These are phyloP conservation scores for Drosophila crucigera DNA, from an alignment of 2,888 invertebrate species.

Conservation along the genomic window DNA sequence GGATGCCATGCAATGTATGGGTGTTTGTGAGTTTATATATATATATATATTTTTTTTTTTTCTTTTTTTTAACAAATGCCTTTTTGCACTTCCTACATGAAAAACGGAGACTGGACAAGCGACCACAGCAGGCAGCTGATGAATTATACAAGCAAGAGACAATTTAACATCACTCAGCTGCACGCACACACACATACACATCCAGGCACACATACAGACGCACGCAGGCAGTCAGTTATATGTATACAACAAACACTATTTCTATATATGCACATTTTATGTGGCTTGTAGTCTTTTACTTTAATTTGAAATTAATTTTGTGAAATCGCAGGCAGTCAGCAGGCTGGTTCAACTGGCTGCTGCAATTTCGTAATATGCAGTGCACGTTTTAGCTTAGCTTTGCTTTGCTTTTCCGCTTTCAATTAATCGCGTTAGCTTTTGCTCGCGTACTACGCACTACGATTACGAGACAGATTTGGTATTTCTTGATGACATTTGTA, in stretches of 20 bases:
- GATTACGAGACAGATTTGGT: conserved; percentile 41
- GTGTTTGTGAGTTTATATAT: conserved; percentile 20
- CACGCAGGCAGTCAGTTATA: background rate
- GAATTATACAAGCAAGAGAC: conserved; percentile 41
- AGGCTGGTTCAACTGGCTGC: conserved; percentile 43
- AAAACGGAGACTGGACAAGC: conserved; percentile 31
- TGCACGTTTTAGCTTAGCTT: conserved; percentile 58
- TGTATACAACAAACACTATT: conserved; percentile 39
- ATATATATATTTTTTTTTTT: background rate
- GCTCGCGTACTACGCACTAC: conserved; percentile 59
- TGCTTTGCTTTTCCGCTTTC: conserved; percentile 50
- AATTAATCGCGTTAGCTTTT: conserved; percentile 59
- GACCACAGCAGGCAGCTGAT: conserved; percentile 51
- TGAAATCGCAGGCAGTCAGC: conserved; percentile 27
- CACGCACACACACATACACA: conserved; percentile 26
- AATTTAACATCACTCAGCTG: conserved; percentile 54
- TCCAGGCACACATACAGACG: background rate
- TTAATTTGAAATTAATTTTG: conserved; percentile 14
- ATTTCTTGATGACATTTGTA: conserved; percentile 22
- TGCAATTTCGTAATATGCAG: conserved; percentile 68
- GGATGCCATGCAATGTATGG: background rate
- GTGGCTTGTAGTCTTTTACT: conserved; percentile 36
- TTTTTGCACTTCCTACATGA: conserved; percentile 56
- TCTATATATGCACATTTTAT: conserved; percentile 48
- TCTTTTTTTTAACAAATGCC: conserved; percentile 20